These are phyloP conservation scores for Drosophila neotestacea DNA, from an alignment of 2,888 invertebrate species.

Conservation along the genomic window DNA sequence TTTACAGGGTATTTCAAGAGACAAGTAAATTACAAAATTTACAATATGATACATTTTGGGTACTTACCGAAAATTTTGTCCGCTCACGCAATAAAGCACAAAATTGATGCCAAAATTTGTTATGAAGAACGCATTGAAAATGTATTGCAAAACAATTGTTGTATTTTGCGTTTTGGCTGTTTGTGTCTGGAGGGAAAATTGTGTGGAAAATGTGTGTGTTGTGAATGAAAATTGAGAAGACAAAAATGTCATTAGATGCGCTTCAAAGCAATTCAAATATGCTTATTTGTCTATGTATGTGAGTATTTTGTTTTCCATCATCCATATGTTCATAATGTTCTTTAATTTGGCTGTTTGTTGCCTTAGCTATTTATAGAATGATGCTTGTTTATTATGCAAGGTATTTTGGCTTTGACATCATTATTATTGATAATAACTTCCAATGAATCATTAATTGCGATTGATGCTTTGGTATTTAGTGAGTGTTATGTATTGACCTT, in stretches of 20 bases:
- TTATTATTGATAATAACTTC: slow-evolving; percentile 11
- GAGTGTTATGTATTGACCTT: not conserved
- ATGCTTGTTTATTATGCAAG: not conserved
- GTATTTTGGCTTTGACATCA: slow-evolving; percentile 9
- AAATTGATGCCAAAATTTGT: slow-evolving; percentile 95
- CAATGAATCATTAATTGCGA: slow-evolving; percentile 18
- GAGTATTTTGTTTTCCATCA: slow-evolving; percentile 4
- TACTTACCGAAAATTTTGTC: slow-evolving; percentile 90
- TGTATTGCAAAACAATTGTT: slow-evolving; percentile 88
- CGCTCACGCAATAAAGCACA: slow-evolving; percentile 92
- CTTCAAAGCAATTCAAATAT: slow-evolving; percentile 13
- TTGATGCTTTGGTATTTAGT: slow-evolving; percentile 8
- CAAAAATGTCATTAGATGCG: not conserved
- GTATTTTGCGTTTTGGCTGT: slow-evolving; percentile 83
- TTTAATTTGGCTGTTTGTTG: not conserved
- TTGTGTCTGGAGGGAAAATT: slow-evolving; percentile 81
- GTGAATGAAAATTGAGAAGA: slow-evolving; percentile 1
- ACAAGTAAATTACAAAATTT: not conserved
- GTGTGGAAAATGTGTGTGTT: not conserved
- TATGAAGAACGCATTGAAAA: slow-evolving; percentile 90
- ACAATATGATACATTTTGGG: not conserved
- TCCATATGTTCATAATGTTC: not conserved
- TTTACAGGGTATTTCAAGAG: slow-evolving; percentile 1
- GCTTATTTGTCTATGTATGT: not conserved
- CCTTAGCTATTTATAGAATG: not conserved